Evolutionary conservation across 2,113 vertebrate genomes (phyloP), one percentile per base, ranked within the genome.

Genomic region (Lipophrys pholis): DNA sequence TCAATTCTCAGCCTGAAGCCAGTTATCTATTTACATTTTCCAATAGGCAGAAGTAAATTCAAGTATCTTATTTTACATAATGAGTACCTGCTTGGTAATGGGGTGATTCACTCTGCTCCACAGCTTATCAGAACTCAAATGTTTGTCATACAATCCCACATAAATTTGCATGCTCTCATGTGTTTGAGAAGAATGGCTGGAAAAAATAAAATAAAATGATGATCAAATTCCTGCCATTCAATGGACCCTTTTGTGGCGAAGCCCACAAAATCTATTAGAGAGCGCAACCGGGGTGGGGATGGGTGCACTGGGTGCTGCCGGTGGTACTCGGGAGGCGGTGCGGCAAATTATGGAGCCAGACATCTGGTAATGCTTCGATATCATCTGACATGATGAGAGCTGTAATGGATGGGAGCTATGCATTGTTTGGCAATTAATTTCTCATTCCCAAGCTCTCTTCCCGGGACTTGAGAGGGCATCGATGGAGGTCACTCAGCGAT

Each of bases 401-500:
- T 90, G 86, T 95, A 95, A 95, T 96, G 93, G 94, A 96, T 93
- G 92, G 93, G 93, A 90, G 92, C 92, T 89, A 69, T 91, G 94
- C 92, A 95, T 93, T 94, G 93, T 95, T 95, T 94, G 93, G 92
- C 94, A 95, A 95, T 95, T 95, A 95, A 96, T 94, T 93, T 94
- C 89, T 93, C 93, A 89, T 95, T 94, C 94, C 91, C 83, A 6
- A 58, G 71, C 80, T 75, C 78, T 85, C 51, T 81, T 90, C 86
- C 92, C 61, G 87, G 76, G 94, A 94, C 93, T 95, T 90, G 92
- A 94, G 94, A 87, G 93, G 94, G 91, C 91, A 91, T 90, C 91
- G 83, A 91, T 93, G 92, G 95, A 93, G 91, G 92, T 92, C 92
- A 95, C 92, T 86, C 92, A 86, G 94, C 86, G 89, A 91, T 84